Base-by-base conservation (phyloP, 2,113 vertebrate genomes). In the Tachysurus vachellii region DNA sequence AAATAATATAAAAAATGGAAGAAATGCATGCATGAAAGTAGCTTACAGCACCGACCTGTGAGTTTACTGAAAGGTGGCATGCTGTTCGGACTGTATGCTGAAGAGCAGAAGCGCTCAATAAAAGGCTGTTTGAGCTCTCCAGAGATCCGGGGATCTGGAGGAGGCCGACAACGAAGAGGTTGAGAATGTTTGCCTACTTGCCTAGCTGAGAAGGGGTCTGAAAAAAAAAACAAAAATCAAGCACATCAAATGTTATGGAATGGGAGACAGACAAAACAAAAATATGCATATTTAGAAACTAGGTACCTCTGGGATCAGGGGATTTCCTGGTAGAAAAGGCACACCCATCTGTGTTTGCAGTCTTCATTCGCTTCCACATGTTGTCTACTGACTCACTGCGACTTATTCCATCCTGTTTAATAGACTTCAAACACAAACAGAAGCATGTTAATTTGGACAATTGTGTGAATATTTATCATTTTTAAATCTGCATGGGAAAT, bases 341-440 rank as follows among this genome's bases (percentile, higher is more conserved):
- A 88, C 94, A 94, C 31, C 92, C 92, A 88, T 97, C 94, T n/a
- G 91, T 66, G 57, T 68, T 84, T 68, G 56, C 81, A 5, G 85
- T 93, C 88, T 96, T 98, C 95, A 98, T 96, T 90, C 94, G 96
- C 92, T 99, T 99, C 96, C 97, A 97, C 89, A 96, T 93, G 89
- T 94, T 66, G 1, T 96, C 96, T 59, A 96, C 89, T 0, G 90
- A 79, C 80, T 91, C 94, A 77, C 91, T 90, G 1, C 92, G 91
- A 5, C 95, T 90, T 0, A 91, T 88, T 47, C 96, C 95, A 47
- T 92, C 96, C 97, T 97, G 91, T 16, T 83, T 80, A 82, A 84
- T 59, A 84, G 62, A 81, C 79, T 81, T 82, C 76, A 89, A 68
- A 89, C 36, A 44, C 31, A 42, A 7, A 62, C 56, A 44, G 8